A percentile compares a stretch with the other conserved stretches of the same genome.
phyloP scores from a whole-genome alignment of 2,113 vertebrate species.

The Crotophaga sulcirostris region DNA sequence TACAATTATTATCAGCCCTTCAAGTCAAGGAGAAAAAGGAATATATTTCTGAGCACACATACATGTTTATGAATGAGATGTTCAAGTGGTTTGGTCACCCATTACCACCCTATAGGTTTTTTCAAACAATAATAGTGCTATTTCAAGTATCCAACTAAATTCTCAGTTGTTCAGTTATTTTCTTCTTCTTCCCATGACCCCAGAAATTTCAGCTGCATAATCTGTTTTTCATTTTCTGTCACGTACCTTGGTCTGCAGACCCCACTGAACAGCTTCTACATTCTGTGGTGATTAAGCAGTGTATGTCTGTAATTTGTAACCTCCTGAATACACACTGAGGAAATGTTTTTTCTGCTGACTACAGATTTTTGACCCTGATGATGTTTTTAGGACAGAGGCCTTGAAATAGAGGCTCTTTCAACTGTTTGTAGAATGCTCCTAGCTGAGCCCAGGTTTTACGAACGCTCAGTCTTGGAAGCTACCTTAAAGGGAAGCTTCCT shows the following conservation, averaged over 20 bases:
- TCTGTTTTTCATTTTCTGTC: not conserved
- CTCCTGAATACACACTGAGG: not conserved
- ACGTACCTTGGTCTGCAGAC: not conserved
- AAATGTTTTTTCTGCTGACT: not conserved
- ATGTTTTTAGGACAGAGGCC: not conserved
- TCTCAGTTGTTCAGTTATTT: not conserved
- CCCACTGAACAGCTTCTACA: not conserved
- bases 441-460: not conserved
- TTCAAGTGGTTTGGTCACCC: not conserved
- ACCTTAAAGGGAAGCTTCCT: not conserved
- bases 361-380: not conserved
- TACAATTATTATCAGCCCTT: not conserved
- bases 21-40: not conserved
- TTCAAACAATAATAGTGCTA: not conserved
- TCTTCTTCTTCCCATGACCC: not conserved
- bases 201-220: not conserved
- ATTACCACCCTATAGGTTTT: not conserved
- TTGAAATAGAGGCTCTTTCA: not conserved
- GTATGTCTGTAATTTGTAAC: not conserved
- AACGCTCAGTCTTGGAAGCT: not conserved
- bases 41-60: not conserved
- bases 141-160: not conserved
- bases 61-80: not conserved
- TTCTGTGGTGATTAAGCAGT: not conserved
- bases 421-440: not conserved